Evolutionary conservation across 64 coral and sea anemone genomes (phyloP), one percentile per base, ranked within the genome.

Genomic region (Actinia equina): DNA sequence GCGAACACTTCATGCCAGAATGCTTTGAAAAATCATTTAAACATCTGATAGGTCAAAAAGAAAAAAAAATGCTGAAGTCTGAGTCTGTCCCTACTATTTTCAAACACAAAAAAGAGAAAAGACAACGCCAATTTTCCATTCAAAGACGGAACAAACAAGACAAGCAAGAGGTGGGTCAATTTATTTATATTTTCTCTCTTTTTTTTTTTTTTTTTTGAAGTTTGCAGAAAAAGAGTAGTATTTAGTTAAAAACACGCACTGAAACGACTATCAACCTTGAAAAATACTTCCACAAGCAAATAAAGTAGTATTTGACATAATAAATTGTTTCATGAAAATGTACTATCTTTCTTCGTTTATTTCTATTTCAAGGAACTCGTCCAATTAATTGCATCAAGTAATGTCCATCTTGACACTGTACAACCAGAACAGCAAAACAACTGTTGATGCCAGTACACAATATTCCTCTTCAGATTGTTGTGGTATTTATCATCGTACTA

Each of bases 11-110:
- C 52, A 51, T 43, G 61, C 65, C 82, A 77, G 82, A 90, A 71
- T 90, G 82, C 53, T 90, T 90, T 77, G 71, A 90, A 49, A 59
- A 67, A n/a, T 90, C 89, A 53, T 74, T 85, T 71, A 90, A 90
- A 85, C 41, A 85, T 58, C 77, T 85, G 78, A 44, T 67, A 77
- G 89, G 89, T 83, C 82, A 84, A 69, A 90, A 90, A 52, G 82
- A 52, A 17, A 84, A 83, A 84, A 89, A 84, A 81, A 67, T 80
- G 49, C 84, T 89, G 41, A 83, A 51, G 44, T 43, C 79, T 84
- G 88, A 80, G 20, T 58, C 54, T 63, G 59, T 89, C 52, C 88
- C 88, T 42, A 67, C 88, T 17, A 89, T 82, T 16, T 89, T 89
- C 59, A 77, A 44, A 78, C 82, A 43, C 55, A 57, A 82, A 23